phyloP scores from a whole-genome alignment of 2,888 invertebrate genomes.

The Cristatella mucedo region DNA sequence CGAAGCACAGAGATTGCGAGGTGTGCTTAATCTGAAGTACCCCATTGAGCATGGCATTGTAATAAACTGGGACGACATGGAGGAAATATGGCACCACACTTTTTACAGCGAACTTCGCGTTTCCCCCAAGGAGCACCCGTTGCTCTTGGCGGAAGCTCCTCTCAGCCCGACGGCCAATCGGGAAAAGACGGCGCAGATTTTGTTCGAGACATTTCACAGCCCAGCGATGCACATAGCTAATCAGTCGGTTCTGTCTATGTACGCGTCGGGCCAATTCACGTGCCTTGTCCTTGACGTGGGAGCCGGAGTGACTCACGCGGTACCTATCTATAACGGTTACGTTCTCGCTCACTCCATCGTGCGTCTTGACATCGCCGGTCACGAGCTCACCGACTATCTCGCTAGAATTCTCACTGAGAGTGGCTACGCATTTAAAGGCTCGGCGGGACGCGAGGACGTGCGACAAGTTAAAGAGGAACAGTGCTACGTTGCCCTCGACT shows the following conservation, averaged over 20 bases:
- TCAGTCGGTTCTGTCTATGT: conserved; percentile 77
- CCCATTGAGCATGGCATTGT: conserved; percentile 33
- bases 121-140: conserved; percentile 61
- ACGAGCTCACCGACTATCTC: conserved; percentile 83
- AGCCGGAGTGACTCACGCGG: conserved; percentile 83
- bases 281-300: conserved; percentile 86
- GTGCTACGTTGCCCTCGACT: conserved; percentile 77
- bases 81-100: conserved; percentile 36
- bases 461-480: conserved; percentile 86
- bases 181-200: conserved; percentile 63
- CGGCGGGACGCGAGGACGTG: conserved; percentile 30
- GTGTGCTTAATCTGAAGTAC: conserved; percentile 30
- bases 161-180: conserved; percentile 73
- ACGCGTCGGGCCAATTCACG: conserved; percentile 87
- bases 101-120: conserved; percentile 34
- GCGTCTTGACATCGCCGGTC: conserved; percentile 82
- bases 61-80: conserved; percentile 35
- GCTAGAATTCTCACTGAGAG: conserved; percentile 73
- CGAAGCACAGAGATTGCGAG: conserved; percentile 30
- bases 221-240: conserved; percentile 88
- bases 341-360: conserved; percentile 85
- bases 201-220: conserved; percentile 60
- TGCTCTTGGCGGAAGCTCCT: conserved; percentile 69
- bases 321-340: conserved; percentile 81
- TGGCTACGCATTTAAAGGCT: conserved; percentile 43